phyloP scores from a whole-genome alignment of 92 coral and sea anemone genomes.

The Epizoanthus scotinus region DNA sequence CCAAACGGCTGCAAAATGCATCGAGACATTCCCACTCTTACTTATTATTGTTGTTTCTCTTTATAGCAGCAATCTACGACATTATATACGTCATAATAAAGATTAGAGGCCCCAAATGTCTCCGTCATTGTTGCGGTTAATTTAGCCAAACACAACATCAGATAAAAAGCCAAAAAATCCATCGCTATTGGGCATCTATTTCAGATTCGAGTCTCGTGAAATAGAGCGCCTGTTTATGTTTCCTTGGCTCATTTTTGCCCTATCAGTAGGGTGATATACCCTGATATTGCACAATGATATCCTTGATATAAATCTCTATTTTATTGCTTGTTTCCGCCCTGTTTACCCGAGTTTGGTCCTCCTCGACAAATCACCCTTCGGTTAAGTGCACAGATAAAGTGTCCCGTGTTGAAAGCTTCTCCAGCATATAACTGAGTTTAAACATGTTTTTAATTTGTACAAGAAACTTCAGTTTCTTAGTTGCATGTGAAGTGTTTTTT shows the following conservation, averaged over 20 bases:
- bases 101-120: not conserved
- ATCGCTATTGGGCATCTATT: not conserved
- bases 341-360: not conserved
- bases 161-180: not conserved
- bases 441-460: too few species aligned
- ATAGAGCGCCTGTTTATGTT: slow-evolving; percentile 1
- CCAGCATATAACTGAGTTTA: slow-evolving; percentile 1
- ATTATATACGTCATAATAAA: not conserved
- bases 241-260: slow-evolving; percentile 23
- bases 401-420: slow-evolving; percentile 36
- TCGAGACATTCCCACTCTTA: too few species aligned
- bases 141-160: slow-evolving; percentile 5
- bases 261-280: slow-evolving; percentile 16
- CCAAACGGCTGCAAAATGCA: too few species aligned
- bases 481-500: not conserved
- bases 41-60: too few species aligned
- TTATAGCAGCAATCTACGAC: slow-evolving; percentile 4
- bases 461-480: too few species aligned
- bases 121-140: slow-evolving; percentile 5
- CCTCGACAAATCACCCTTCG: slow-evolving; percentile 4
- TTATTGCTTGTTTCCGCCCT: slow-evolving; percentile 43
- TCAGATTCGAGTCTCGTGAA: not conserved
- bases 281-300: slow-evolving; percentile 30
- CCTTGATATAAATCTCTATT: slow-evolving; percentile 35
- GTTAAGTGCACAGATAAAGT: slow-evolving; percentile 15